Percentiles rank a stretch among this genome's conserved stretches.
These are phyloP conservation scores for Lepilemur ruficaudatus DNA, from an alignment of 2,797 vertebrate species.

Conservation along the genomic window DNA sequence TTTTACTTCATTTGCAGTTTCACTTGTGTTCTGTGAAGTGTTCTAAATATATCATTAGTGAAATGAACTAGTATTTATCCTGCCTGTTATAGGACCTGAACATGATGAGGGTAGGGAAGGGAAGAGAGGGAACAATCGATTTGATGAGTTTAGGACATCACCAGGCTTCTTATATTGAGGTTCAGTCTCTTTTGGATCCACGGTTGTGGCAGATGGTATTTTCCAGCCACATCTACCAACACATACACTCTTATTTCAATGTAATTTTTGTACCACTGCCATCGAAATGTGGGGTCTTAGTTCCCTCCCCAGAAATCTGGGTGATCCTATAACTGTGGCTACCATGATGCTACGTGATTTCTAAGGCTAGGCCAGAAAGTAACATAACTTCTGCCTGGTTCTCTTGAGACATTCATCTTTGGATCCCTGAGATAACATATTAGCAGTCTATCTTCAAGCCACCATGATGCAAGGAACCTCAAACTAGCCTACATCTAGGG, in stretches of 20 bases:
- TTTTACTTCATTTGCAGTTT: constrained; percentile 58
- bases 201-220: background rate
- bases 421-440: background rate
- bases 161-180: background rate
- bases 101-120: too few species aligned
- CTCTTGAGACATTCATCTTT: background rate
- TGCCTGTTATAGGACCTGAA: background rate
- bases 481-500: background rate
- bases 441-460: background rate
- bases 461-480: background rate
- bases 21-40: constrained; percentile 34
- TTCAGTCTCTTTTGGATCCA: background rate
- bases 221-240: background rate
- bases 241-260: background rate
- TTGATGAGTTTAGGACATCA: background rate
- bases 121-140: background rate
- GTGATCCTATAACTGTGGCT: background rate
- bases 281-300: background rate
- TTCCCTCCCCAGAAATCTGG: background rate
- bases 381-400: background rate
- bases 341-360: background rate
- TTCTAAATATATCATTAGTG: constrained; percentile 19
- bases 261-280: background rate
- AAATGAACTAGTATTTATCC: background rate
- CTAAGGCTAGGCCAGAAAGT: background rate